A percentile compares a stretch with the other conserved stretches of the same genome.
These are phyloP conservation scores for Lamproptera curius DNA, from an alignment of 2,888 invertebrate species.

Conservation along the genomic window DNA sequence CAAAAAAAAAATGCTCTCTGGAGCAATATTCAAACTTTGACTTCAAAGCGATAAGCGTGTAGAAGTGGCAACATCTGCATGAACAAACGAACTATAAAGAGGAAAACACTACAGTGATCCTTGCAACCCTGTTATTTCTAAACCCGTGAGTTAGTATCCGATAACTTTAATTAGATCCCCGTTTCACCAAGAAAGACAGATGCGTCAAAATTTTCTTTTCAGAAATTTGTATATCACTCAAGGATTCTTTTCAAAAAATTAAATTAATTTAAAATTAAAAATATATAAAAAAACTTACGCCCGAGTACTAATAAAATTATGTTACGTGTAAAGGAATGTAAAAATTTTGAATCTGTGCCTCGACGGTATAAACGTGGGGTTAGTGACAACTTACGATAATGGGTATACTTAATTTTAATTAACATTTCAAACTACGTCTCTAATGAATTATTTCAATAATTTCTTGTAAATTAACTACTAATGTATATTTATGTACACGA, in stretches of 20 bases:
- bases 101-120: conserved; percentile 38
- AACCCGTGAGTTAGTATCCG: conserved; percentile 53
- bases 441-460: conserved; percentile 48
- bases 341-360: conserved; percentile 7
- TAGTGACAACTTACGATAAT: conserved; percentile 37
- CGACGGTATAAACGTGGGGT: conserved; percentile 27
- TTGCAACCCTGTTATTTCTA: conserved; percentile 70
- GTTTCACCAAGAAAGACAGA: conserved; percentile 45
- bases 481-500: conserved; percentile 70
- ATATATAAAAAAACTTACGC: not conserved
- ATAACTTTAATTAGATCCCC: conserved; percentile 37
- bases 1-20: not conserved
- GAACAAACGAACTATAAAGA: conserved; percentile 17
- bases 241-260: too few species aligned
- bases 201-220: not conserved
- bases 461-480: conserved; percentile 47
- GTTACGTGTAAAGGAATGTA: too few species aligned
- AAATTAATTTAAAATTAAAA: not conserved
- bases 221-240: too few species aligned
- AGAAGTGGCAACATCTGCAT: conserved; percentile 10
- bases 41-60: too few species aligned
- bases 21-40: not conserved
- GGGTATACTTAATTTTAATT: conserved; percentile 56
- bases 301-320: too few species aligned
- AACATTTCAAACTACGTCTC: conserved; percentile 66